A percentile compares a stretch with the other conserved stretches of the same genome.
phyloP scores from a whole-genome alignment of 2,888 invertebrate genomes.

The Mylabris sibirica region DNA sequence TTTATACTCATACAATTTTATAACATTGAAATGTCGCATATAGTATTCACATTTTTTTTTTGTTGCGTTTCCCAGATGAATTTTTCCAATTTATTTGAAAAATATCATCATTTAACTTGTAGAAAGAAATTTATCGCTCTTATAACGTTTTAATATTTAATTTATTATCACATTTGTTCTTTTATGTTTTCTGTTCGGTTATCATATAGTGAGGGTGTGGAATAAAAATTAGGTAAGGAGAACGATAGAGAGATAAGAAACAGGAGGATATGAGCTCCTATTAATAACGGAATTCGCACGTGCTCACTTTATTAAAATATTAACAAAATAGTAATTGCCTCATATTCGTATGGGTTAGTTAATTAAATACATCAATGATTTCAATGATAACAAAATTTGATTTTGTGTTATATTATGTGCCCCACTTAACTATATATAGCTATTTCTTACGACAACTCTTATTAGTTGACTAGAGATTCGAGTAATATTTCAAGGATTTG shows the following conservation, averaged over 20 bases:
- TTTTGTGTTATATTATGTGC: too few species aligned
- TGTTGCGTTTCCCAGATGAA: not conserved
- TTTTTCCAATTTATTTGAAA: not conserved
- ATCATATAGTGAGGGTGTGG: constrained; percentile 2
- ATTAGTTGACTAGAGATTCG: too few species aligned
- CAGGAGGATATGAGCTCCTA: not conserved
- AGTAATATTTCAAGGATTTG: too few species aligned
- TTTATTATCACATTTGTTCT: not conserved
- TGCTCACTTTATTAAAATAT: constrained; percentile 2
- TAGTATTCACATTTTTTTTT: too few species aligned
- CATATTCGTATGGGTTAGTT: too few species aligned
- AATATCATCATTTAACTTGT: not conserved
- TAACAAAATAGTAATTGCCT: not conserved
- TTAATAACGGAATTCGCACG: not conserved
- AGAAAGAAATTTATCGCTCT: not conserved
- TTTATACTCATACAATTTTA: constrained; percentile 11
- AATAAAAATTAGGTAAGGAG: not conserved
- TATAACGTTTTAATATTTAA: not conserved
- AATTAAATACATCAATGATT: too few species aligned
- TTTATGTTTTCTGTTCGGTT: not conserved
- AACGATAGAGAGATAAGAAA: not conserved
- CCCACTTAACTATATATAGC: too few species aligned
- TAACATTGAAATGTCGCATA: not conserved
- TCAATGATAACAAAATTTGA: too few species aligned
- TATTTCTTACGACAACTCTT: too few species aligned